Percentiles rank a stretch among this genome's conserved stretches.
Conservation (phyloP, 2,113 vertebrate species). For the Xiphias gladius region DNA sequence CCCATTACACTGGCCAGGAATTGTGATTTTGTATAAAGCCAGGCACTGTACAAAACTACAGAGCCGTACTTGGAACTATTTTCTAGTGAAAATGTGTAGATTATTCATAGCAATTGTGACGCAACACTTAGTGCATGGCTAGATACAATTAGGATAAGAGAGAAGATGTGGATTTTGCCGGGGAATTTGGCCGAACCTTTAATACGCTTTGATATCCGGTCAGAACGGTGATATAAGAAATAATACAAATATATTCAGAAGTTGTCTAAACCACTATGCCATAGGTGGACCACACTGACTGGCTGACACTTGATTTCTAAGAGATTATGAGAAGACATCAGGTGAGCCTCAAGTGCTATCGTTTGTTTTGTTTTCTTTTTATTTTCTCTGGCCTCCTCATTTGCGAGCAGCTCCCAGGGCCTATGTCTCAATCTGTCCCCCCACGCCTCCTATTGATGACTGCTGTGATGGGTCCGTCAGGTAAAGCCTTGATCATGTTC, state of each 20-base stretch:
- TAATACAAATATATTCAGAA: not conserved
- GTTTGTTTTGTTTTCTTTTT: not conserved
- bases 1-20: not conserved
- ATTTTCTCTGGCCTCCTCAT: not conserved
- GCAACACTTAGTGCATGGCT: not conserved
- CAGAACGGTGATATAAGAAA: slow-evolving; percentile 10
- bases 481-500: slow-evolving; percentile 91
- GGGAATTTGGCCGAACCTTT: not conserved
- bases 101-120: no score
- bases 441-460: slow-evolving; percentile 83
- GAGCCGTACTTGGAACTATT: not conserved
- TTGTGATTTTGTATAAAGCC: no score
- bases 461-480: slow-evolving; percentile 85
- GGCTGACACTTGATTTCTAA: not conserved
- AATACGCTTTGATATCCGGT: slow-evolving; percentile 1
- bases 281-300: not conserved
- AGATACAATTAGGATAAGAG: not conserved
- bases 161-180: not conserved
- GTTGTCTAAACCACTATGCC: not conserved
- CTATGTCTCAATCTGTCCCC: slow-evolving; percentile 12
- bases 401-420: not conserved
- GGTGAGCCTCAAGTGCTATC: not conserved
- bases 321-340: not conserved
- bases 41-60: no score
- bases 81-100: no score